Percentiles rank a stretch among this genome's conserved stretches.
Evolutionary conservation across 2,888 invertebrate genomes (phyloP).

Genomic region (Eristalinus aeneus): DNA sequence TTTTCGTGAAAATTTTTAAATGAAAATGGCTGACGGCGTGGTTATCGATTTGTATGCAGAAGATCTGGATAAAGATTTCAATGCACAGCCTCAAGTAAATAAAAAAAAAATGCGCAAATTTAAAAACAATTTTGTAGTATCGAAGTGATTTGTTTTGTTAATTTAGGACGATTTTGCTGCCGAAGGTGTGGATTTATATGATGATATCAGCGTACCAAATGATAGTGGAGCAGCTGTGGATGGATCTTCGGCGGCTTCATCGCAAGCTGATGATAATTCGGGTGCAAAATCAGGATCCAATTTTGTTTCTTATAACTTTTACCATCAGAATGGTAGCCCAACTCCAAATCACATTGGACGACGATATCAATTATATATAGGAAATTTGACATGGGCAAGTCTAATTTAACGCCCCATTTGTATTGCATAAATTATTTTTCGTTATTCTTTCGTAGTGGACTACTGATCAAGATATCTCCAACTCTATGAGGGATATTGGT

Average conservation of each 20-base stretch:
- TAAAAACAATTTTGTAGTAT: conserved; percentile 12
- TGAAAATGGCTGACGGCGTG: conserved; percentile 94
- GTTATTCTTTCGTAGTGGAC: conserved; percentile 90
- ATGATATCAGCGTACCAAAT: conserved; percentile 95
- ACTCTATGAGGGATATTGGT: conserved; percentile 93
- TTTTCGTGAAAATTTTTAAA: conserved; percentile 62
- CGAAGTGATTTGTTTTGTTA: conserved; percentile 16
- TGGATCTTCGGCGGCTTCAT: conserved; percentile 81
- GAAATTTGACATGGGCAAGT: conserved; percentile 98
- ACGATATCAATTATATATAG: conserved; percentile 96
- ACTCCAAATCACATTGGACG: conserved; percentile 87
- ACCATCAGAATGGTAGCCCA: conserved; percentile 86
- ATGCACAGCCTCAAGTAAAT: conserved; percentile 84
- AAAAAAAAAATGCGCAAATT: background rate
- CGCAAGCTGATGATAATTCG: conserved; percentile 81
- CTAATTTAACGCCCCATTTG: background rate
- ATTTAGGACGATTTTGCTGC: conserved; percentile 80
- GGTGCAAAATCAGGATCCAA: conserved; percentile 84
- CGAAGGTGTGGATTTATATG: conserved; percentile 95
- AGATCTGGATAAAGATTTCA: conserved; percentile 96
- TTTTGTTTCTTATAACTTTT: conserved; percentile 82
- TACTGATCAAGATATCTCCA: conserved; percentile 97
- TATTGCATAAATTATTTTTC: background rate
- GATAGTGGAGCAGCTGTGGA: conserved; percentile 86
- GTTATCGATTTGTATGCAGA: conserved; percentile 99